Conservation (phyloP, 2,888 invertebrate genomes). For the Tetragonisca angustula region DNA sequence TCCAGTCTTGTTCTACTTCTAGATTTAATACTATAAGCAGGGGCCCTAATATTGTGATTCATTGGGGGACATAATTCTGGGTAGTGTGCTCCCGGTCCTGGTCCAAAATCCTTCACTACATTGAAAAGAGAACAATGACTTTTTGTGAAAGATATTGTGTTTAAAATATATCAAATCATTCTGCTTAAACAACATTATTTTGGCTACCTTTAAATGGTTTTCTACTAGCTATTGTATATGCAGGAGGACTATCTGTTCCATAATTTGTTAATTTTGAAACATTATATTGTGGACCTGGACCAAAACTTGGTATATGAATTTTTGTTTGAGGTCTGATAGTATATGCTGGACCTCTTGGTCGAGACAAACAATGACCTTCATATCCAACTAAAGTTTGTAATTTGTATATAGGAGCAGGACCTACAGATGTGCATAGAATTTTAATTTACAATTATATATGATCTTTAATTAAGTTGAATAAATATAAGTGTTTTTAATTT, state of each 20-base stretch:
- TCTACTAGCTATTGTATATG: slow-evolving; percentile 85
- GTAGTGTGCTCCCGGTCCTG: slow-evolving; percentile 88
- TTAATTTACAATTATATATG: not conserved
- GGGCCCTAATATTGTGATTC: slow-evolving; percentile 85
- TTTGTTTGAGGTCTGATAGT: slow-evolving; percentile 84
- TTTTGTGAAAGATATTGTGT: not conserved
- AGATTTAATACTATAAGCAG: slow-evolving; percentile 86
- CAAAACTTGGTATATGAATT: slow-evolving; percentile 71
- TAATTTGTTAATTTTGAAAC: slow-evolving; percentile 85
- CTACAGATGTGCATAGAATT: slow-evolving; percentile 78
- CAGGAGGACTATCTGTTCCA: slow-evolving; percentile 85
- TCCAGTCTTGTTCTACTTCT: slow-evolving; percentile 80
- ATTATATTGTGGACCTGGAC: slow-evolving; percentile 85
- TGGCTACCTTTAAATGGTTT: slow-evolving; percentile 64
- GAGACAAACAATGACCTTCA: slow-evolving; percentile 87
- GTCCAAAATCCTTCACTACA: slow-evolving; percentile 79
- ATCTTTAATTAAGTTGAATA: slow-evolving; percentile 2
- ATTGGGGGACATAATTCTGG: slow-evolving; percentile 86
- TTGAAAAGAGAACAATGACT: not conserved
- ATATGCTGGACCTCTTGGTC: slow-evolving; percentile 87
- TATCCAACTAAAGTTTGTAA: slow-evolving; percentile 88
- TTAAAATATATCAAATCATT: not conserved
- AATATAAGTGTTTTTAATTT: not conserved
- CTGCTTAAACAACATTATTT: not conserved
- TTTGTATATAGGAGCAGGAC: slow-evolving; percentile 89